Base-by-base conservation (phyloP, 2,797 vertebrate species). In the Sebastes elongatus region DNA sequence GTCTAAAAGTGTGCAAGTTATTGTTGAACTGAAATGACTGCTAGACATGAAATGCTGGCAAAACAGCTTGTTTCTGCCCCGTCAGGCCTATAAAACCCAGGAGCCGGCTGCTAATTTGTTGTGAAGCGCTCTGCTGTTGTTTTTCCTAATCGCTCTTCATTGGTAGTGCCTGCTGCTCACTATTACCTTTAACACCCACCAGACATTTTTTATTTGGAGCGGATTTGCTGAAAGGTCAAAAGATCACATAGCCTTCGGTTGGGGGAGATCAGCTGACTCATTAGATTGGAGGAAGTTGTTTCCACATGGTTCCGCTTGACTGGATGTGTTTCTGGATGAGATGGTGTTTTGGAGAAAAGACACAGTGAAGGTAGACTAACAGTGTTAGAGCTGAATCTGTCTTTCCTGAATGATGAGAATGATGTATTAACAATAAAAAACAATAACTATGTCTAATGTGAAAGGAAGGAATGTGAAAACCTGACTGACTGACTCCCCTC, bases 221-320 rank as follows among this genome's bases (percentile, higher is more conserved):
- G 49, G 68, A 86, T 86, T 27, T 75, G 72, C 61, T 80, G 53
- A 68, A 62, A 82, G 90, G 88, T 90, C 80, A 85, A 22, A 71
- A 49, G 80, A 63, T 74, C 75, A 46, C 61, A 33, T 16, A 30
- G 60, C 55, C 65, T 38, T 75, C 64, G 30, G 59, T 46, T 55
- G 10, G 65, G 65, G 53, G 67, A 61, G 66, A 85, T 84, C 78
- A 69, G 75, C 76, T 91, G 87, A 90, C 75, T 90, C 82, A 76
- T 71, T 55, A 32, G 64, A 77, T 78, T 67, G 67, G 71, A 72
- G 62, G 70, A 67, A 86, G 70, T 83, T 77, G 75, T 79, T 92
- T 92, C 89, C 90, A 93, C 87, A 91, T 90, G 92, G 53, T 72
- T 72, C 23, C 32, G 25, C 46, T 22, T 27, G 22, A 53, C n/a